Percentiles rank a stretch among this genome's conserved stretches.
Conservation (phyloP, 2,113 vertebrate species). For the Anoplopoma fimbria region DNA sequence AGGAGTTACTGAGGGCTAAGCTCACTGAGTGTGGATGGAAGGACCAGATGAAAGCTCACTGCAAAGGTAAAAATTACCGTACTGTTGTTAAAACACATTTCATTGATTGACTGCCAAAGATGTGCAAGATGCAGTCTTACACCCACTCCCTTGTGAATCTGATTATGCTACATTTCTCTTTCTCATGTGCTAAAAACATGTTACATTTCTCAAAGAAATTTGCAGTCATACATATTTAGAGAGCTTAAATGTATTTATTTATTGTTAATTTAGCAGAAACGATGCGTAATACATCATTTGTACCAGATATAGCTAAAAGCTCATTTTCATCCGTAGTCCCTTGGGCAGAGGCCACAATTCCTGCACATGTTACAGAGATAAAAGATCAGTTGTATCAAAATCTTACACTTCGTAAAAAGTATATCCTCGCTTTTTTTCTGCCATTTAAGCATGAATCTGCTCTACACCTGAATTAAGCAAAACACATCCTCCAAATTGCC, state of each 20-base stretch:
- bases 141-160: neutral
- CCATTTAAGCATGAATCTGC: neutral
- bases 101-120: neutral
- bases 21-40: constrained; percentile 98
- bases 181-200: too few species aligned
- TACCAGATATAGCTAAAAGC: neutral
- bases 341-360: neutral
- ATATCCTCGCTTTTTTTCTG: neutral
- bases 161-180: too few species aligned
- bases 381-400: neutral
- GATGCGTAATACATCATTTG: neutral
- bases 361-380: neutral
- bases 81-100: neutral
- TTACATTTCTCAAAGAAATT: neutral
- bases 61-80: constrained; percentile 88
- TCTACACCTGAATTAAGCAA: neutral
- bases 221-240: neutral
- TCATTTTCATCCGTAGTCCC: neutral
- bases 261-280: neutral
- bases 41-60: constrained; percentile 97
- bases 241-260: neutral
- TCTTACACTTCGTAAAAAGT: neutral
- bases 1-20: constrained; percentile 95
- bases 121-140: neutral
- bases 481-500: neutral